phyloP scores from a whole-genome alignment of 2,797 vertebrate species.

The Diceros bicornis region DNA sequence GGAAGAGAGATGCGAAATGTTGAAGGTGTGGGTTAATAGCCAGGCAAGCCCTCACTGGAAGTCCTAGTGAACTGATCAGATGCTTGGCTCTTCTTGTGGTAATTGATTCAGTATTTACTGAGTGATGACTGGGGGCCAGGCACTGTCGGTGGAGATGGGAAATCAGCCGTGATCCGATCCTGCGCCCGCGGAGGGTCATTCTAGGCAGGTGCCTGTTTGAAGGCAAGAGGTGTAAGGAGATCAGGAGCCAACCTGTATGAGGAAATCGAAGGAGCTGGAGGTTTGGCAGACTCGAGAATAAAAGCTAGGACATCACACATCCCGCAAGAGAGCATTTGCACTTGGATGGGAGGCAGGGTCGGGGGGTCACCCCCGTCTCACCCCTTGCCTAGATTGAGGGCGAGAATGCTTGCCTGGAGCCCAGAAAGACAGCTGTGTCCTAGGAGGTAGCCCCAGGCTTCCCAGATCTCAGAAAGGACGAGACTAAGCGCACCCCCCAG shows the following conservation, averaged over 20 bases:
- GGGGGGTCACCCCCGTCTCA: not conserved
- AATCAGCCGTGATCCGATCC: not conserved
- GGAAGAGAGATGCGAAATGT: rapidly evolving
- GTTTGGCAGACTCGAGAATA: not conserved
- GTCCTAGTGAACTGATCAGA: not conserved
- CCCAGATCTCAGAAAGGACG: not conserved
- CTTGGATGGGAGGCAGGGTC: not conserved
- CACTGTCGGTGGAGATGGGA: not conserved
- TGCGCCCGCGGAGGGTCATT: not conserved
- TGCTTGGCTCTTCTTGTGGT: not conserved
- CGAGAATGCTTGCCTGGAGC: rapidly evolving
- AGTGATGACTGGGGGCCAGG: not conserved
- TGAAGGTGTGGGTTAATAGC: not conserved
- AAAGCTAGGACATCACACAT: not conserved
- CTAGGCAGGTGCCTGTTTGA: not conserved
- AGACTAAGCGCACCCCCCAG: not conserved
- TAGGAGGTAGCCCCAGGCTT: too few relatives aligned
- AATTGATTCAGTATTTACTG: not conserved
- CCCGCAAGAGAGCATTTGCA: not conserved
- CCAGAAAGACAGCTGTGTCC: not conserved
- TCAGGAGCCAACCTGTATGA: not conserved
- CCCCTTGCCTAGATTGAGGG: not conserved
- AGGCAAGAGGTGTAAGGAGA: not conserved
- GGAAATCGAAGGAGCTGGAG: not conserved
- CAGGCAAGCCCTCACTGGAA: not conserved